phyloP scores from a whole-genome alignment of 2,113 vertebrate species.

The Nesogale talazaci region DNA sequence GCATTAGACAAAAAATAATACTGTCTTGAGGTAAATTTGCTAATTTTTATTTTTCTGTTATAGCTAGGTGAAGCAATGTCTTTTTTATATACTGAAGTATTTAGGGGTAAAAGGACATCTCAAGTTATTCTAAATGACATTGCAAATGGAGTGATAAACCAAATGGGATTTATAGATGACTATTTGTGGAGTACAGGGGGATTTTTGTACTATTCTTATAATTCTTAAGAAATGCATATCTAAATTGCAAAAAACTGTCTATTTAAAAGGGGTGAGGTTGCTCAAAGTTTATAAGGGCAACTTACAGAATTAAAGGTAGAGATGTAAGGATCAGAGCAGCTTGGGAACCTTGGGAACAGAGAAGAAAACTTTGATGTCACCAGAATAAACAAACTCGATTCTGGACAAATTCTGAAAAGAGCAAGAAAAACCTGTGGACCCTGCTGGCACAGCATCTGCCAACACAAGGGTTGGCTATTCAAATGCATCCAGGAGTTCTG shows the following conservation, averaged over 20 bases:
- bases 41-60: conserved; percentile 9
- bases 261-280: not conserved
- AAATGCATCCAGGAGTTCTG: not conserved
- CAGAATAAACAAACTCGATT: not conserved
- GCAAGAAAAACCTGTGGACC: not conserved
- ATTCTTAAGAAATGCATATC: conserved; percentile 16
- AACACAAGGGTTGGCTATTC: not conserved
- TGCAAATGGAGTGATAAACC: not conserved
- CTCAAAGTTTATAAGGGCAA: not conserved
- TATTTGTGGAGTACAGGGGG: not conserved
- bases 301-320: not conserved
- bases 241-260: not conserved
- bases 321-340: not conserved
- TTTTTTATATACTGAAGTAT: conserved; percentile 44
- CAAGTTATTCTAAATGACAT: conserved; percentile 26
- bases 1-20: conserved; percentile 18
- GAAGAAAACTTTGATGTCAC: not conserved
- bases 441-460: not conserved
- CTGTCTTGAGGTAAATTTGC: not conserved
- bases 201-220: conserved; percentile 37
- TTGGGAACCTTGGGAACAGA: not conserved
- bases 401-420: not conserved
- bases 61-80: not conserved
- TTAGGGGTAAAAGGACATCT: not conserved
- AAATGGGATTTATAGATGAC: conserved; percentile 17